Evolutionary conservation across 2,113 vertebrate genomes (phyloP).

Genomic region (Antigone vipio): DNA sequence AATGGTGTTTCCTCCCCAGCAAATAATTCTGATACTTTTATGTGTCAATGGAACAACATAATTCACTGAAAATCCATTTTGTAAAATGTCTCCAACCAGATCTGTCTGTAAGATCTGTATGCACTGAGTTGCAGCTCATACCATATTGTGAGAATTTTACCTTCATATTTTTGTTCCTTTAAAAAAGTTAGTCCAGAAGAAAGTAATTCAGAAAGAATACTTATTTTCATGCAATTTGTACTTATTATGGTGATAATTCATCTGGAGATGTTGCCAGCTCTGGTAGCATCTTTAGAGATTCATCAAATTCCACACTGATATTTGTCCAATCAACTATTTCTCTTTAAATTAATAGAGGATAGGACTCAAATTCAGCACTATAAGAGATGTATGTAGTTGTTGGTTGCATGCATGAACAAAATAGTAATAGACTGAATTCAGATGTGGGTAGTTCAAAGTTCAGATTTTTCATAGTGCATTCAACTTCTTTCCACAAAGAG

Average conservation of each 20-base stretch:
- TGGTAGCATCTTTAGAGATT: not conserved
- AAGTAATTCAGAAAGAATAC: not conserved
- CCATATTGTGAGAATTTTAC: not conserved
- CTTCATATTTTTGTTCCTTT: not conserved
- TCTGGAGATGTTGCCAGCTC: not conserved
- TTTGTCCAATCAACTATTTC: not conserved
- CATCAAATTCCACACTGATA: not conserved
- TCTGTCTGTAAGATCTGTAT: not conserved
- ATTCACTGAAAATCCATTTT: not conserved
- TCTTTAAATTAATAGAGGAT: not conserved
- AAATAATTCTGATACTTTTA: not conserved
- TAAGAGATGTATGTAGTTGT: not conserved
- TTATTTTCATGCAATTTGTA: not conserved
- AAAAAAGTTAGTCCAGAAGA: not conserved
- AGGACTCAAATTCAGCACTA: not conserved
- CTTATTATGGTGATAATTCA: not conserved
- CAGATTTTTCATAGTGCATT: not conserved
- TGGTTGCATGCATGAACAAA: not conserved
- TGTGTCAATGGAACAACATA: not conserved
- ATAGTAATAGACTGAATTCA: not conserved
- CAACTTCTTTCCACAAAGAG: not conserved
- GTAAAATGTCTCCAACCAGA: not conserved
- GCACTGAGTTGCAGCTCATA: not conserved
- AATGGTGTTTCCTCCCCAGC: accelerated
- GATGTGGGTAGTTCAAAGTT: not conserved